These are phyloP conservation scores for Neoitamus cyanurus DNA, from an alignment of 2,888 invertebrate species.

Conservation along the genomic window DNA sequence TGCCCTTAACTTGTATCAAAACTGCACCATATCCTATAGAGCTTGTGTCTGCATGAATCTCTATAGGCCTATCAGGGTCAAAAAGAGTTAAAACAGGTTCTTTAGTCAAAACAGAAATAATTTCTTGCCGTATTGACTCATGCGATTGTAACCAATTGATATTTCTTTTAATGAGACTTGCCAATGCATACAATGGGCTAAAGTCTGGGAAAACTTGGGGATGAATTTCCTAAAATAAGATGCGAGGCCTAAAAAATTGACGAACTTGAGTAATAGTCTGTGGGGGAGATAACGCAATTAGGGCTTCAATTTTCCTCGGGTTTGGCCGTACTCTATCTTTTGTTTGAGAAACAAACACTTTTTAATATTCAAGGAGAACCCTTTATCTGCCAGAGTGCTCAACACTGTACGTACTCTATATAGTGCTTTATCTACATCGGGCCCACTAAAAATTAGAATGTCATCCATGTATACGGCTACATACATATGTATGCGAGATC, in stretches of 20 bases:
- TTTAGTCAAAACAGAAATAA: not conserved
- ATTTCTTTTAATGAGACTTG: not conserved
- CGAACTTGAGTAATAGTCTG: constrained; percentile 54
- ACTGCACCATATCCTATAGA: too few relatives aligned
- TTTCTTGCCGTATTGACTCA: not conserved
- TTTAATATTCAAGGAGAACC: constrained; percentile 38
- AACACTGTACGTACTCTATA: not conserved
- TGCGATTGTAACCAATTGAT: not conserved
- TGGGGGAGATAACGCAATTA: constrained; percentile 52
- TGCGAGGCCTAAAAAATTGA: constrained; percentile 57
- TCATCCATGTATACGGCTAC: constrained; percentile 56
- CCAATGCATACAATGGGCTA: not conserved
- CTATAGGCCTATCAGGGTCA: not conserved
- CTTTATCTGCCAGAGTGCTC: not conserved
- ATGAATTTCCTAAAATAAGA: constrained; percentile 53
- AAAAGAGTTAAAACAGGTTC: not conserved
- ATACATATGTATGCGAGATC: too few relatives aligned
- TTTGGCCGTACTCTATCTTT: constrained; percentile 55
- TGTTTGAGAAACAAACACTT: constrained; percentile 54
- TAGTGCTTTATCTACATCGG: not conserved
- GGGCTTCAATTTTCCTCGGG: constrained; percentile 54
- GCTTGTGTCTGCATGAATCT: not conserved
- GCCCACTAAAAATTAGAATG: constrained; percentile 52
- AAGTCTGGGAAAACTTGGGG: not conserved
- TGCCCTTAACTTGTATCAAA: not conserved